phyloP scores from a whole-genome alignment of 2,797 vertebrate species.

The Mycteria americana region DNA sequence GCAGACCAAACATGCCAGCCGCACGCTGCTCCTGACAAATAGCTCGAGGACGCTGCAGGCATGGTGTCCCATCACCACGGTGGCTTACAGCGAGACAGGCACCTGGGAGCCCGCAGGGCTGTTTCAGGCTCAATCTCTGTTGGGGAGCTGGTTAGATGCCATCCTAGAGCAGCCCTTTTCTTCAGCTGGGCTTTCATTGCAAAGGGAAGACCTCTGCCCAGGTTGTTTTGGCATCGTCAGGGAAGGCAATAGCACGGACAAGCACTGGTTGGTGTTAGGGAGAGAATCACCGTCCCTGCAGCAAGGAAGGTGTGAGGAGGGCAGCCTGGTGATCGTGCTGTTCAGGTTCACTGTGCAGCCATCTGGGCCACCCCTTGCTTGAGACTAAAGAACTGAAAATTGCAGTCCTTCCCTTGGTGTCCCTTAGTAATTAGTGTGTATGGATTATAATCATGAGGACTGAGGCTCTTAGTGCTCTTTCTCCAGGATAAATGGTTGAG shows the following conservation, averaged over 20 bases:
- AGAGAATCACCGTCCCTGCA: neutral
- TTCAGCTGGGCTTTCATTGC: neutral
- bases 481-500: slow-evolving; percentile 15
- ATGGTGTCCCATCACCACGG: neutral
- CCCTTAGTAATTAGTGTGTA: neutral
- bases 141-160: neutral
- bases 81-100: neutral
- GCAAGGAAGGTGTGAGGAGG: neutral
- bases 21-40: neutral
- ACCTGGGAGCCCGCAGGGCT: neutral
- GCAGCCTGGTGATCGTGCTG: neutral
- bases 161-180: neutral
- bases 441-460: neutral
- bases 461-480: neutral
- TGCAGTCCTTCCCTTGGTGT: neutral
- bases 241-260: neutral
- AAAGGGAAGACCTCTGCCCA: neutral
- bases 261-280: neutral
- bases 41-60: neutral
- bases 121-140: neutral
- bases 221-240: neutral
- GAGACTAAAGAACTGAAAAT: neutral
- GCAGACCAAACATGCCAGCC: neutral
- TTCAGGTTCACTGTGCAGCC: neutral
- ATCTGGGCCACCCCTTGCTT: neutral